Conservation (phyloP, 2,888 invertebrate genomes). For the Drosophila nr. fundita region DNA sequence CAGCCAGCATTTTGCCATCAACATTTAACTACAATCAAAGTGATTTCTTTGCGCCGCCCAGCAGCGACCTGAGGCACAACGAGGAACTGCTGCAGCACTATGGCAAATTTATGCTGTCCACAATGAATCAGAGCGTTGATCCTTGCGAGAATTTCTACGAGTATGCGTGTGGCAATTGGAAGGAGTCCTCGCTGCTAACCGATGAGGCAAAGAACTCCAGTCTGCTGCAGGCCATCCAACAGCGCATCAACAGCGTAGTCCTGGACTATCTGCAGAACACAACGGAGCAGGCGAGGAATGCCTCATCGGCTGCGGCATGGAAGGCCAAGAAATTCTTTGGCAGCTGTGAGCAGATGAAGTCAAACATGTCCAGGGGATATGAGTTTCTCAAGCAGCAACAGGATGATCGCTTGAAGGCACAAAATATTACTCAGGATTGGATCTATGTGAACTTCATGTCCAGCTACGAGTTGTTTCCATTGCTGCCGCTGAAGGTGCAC, state of each 20-base stretch:
- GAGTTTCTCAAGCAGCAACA: conserved; percentile 36
- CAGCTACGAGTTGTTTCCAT: conserved; percentile 67
- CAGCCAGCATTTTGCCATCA: conserved; percentile 1
- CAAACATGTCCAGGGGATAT: conserved; percentile 69
- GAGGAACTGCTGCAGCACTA: conserved; percentile 77
- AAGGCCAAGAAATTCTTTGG: conserved; percentile 77
- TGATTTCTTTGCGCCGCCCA: conserved; percentile 65
- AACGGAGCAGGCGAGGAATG: conserved; percentile 45
- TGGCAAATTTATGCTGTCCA: conserved; percentile 72
- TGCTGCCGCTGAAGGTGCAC: conserved; percentile 74
- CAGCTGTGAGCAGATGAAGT: conserved; percentile 70
- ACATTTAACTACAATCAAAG: conserved; percentile 11
- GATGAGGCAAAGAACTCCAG: conserved; percentile 66
- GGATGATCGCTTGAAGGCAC: conserved; percentile 48
- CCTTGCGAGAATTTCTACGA: conserved; percentile 83
- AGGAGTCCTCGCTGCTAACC: conserved; percentile 63
- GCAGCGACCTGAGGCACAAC: conserved; percentile 56
- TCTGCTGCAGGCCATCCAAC: conserved; percentile 75
- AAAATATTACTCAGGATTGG: conserved; percentile 71
- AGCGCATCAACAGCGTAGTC: conserved; percentile 68
- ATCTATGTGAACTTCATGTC: conserved; percentile 79
- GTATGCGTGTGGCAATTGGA: conserved; percentile 82
- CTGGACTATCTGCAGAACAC: conserved; percentile 67
- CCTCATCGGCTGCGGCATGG: conserved; percentile 60
- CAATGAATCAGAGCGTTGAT: conserved; percentile 77